These are phyloP conservation scores for Epizoanthus fatuus DNA, from an alignment of 92 coral and sea anemone genomes.

Conservation along the genomic window DNA sequence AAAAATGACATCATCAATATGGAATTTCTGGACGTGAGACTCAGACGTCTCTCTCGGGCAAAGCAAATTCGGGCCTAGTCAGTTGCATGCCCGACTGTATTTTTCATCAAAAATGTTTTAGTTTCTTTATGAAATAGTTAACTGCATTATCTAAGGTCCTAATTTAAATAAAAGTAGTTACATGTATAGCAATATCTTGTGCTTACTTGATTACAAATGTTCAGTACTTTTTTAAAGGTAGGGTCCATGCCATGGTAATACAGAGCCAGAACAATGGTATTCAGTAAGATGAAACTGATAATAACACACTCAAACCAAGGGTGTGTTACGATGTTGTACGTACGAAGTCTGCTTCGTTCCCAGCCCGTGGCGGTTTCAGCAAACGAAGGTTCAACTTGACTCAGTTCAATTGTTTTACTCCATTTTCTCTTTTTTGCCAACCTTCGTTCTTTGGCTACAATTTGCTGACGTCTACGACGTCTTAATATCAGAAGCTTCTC, in stretches of 20 bases:
- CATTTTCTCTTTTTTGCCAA: not conserved
- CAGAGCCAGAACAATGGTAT: slow-evolving; percentile 49
- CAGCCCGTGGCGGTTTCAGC: not conserved
- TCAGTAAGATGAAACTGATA: slow-evolving; percentile 41
- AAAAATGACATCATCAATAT: too few species aligned
- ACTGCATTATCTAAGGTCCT: not conserved
- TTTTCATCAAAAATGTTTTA: not conserved
- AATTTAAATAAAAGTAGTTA: too few species aligned
- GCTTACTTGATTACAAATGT: slow-evolving; percentile 44
- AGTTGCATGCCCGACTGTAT: too few species aligned
- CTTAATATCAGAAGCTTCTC: slow-evolving; percentile 33
- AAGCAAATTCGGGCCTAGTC: too few species aligned
- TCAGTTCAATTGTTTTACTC: not conserved
- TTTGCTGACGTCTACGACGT: slow-evolving; percentile 38
- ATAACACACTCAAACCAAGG: slow-evolving; percentile 48
- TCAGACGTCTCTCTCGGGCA: too few species aligned
- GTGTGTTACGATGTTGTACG: slow-evolving; percentile 32
- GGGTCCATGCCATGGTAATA: slow-evolving; percentile 49
- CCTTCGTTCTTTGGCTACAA: slow-evolving; percentile 16
- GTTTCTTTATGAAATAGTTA: not conserved
- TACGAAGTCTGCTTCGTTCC: not conserved
- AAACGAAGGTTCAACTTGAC: not conserved
- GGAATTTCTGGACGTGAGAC: too few species aligned
- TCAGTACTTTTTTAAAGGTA: not conserved
- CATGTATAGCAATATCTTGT: too few species aligned